Evolutionary conservation across 2,888 invertebrate genomes (phyloP).

Genomic region (Apodemia duryi): DNA sequence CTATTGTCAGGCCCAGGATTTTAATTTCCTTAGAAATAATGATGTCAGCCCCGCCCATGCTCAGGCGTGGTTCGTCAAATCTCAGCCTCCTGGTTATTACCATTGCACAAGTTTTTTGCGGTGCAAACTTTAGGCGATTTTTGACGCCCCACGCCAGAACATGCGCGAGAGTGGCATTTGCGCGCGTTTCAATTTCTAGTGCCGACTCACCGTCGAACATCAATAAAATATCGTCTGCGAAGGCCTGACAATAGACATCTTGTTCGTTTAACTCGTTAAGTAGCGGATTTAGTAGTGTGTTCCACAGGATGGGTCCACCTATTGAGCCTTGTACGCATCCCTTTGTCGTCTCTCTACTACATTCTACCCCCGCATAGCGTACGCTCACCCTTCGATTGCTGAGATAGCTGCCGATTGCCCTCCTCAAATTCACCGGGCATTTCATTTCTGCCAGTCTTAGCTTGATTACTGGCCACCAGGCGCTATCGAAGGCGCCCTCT

Average conservation of each 20-base stretch:
- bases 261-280: not conserved
- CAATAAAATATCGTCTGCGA: constrained; percentile 3
- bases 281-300: not conserved
- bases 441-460: not conserved
- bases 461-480: not conserved
- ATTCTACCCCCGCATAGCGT: not conserved
- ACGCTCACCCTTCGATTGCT: not conserved
- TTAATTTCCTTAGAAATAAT: too few relatives aligned
- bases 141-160: not conserved
- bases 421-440: not conserved
- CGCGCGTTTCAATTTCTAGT: not conserved
- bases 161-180: not conserved
- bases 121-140: constrained; percentile 9
- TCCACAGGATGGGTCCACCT: too few relatives aligned
- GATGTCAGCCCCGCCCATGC: too few relatives aligned
- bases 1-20: too few relatives aligned
- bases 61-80: too few relatives aligned
- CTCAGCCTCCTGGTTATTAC: not conserved
- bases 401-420: not conserved
- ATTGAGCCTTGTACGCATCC: constrained; percentile 1
- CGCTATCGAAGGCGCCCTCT: too few relatives aligned
- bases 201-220: not conserved
- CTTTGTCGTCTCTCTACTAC: not conserved
- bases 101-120: constrained; percentile 13
- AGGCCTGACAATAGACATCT: not conserved